Evolutionary conservation across 2,113 vertebrate genomes (phyloP).

Genomic region (Orientallactaga bullata): DNA sequence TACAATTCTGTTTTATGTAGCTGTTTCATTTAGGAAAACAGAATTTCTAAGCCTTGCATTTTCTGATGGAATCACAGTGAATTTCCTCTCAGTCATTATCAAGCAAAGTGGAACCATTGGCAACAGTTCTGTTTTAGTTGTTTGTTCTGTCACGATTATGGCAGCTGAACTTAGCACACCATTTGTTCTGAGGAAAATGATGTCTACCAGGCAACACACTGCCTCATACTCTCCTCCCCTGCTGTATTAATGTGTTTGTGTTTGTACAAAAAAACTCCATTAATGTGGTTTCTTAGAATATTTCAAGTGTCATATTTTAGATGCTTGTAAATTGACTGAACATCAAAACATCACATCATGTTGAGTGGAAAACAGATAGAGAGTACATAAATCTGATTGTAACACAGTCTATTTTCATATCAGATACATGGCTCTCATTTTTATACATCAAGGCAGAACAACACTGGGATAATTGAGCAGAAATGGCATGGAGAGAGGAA

Average conservation of each 20-base stretch:
- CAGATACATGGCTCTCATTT: background rate
- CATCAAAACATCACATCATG: conserved; percentile 46
- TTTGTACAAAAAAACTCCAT: conserved; percentile 32
- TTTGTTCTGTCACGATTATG: conserved; percentile 50
- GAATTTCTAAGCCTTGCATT: conserved; percentile 35
- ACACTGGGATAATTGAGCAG: background rate
- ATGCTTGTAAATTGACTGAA: conserved; percentile 53
- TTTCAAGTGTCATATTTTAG: conserved; percentile 62
- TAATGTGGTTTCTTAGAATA: conserved; percentile 17
- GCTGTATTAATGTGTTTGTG: conserved; percentile 30
- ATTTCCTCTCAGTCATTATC: conserved; percentile 49
- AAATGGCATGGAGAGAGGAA: background rate
- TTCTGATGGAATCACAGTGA: conserved; percentile 17
- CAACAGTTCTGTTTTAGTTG: conserved; percentile 59
- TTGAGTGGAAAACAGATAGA: background rate
- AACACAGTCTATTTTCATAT: conserved; percentile 7
- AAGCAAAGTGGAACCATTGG: conserved; percentile 15
- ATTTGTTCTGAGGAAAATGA: conserved; percentile 71
- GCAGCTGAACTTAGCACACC: conserved; percentile 66
- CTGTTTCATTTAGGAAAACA: conserved; percentile 45
- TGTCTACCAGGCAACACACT: background rate
- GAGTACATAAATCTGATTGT: background rate
- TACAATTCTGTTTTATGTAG: background rate
- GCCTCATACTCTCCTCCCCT: background rate
- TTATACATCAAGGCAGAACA: conserved; percentile 33